Percentiles rank a stretch among this genome's conserved stretches.
Evolutionary conservation across 1,140 invertebrate genomes (phyloP).

Genomic region (Augochlora pura): DNA sequence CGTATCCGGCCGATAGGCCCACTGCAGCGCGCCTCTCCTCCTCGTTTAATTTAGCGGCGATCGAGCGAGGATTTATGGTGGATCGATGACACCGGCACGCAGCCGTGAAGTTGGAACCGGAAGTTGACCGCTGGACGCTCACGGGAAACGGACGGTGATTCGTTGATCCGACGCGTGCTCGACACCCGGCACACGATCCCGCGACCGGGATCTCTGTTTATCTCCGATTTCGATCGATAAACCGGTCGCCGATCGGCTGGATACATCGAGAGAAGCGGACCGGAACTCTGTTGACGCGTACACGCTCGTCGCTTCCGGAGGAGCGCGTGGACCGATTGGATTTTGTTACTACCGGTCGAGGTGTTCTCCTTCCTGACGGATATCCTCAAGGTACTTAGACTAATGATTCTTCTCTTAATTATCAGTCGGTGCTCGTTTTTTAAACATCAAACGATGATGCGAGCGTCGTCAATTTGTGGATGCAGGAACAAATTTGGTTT

Average conservation of each 20-base stretch:
- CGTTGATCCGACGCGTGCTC: neutral
- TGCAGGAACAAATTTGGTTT: too few relatives aligned
- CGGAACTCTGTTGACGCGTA: constrained; percentile 10
- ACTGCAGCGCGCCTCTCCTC: too few relatives aligned
- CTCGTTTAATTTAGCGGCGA: neutral
- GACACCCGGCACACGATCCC: neutral
- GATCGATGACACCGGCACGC: constrained; percentile 25
- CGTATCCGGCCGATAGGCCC: too few relatives aligned
- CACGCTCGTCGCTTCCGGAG: neutral
- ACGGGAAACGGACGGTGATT: constrained; percentile 10
- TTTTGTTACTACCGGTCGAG: constrained; percentile 15
- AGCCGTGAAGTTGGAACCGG: constrained; percentile 24
- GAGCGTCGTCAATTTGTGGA: too few relatives aligned
- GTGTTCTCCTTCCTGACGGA: constrained; percentile 6
- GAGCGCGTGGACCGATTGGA: neutral
- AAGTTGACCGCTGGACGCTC: constrained; percentile 24
- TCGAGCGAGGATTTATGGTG: constrained; percentile 12
- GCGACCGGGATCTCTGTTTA: constrained; percentile 13
- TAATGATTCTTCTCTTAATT: too few relatives aligned
- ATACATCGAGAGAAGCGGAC: constrained; percentile 1
- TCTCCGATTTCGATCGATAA: constrained; percentile 17
- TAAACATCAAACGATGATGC: too few relatives aligned
- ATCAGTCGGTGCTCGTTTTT: too few relatives aligned
- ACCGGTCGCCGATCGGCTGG: neutral
- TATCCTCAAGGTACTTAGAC: constrained; percentile 8